Base-by-base conservation (phyloP, 30 jellyfish, hydroid and myxozoan genomes). In the Catostylus mosaicus region DNA sequence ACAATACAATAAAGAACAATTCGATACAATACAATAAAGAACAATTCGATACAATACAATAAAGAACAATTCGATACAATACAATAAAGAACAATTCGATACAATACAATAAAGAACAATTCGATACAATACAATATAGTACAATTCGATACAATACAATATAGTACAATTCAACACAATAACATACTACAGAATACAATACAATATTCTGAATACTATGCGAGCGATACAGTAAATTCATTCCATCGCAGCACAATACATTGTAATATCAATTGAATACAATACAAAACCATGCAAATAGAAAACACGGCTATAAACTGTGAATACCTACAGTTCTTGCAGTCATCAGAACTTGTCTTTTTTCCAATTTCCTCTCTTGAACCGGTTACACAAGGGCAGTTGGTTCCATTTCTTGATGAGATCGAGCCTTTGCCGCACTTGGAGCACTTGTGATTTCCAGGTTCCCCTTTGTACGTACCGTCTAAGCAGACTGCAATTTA, bases 301-400 rank as follows among this genome's bases (percentile, higher is more conserved):
- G 54, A 40, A 40, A 40, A 40, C 7, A 5, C 54, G 7, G 14
- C 54, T 14, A 40, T 14, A 40, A n/a, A n/a, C n/a, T n/a, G n/a
- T n/a, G n/a, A n/a, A n/a, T n/a, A 40, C 81, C 37, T 69, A 69
- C 81, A 20, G 19, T 3, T 69, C 30, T 69, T 69, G 67, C 81
- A 69, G 32, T 69, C 46, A 29, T 32, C 23, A 16, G 67, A 69
- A 31, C 66, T 35, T 19, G 5, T 69, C 2, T 2, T 5, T 14
- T 27, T 50, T 12, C 52, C 47, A 7, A 47, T 69, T 12, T 29
- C 37, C 22, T 69, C 81, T n/a, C 81, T 69, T n/a, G 81, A 69
- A 27, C 81, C 81, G 19, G 36, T 38, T 22, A 31, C 23, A 30
- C 81, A 69, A 9, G 52, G 81, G 33, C 81, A 69, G 9, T 1